Evolutionary conservation across 2,888 invertebrate species (phyloP).

Genomic region (Uropetala carovei): DNA sequence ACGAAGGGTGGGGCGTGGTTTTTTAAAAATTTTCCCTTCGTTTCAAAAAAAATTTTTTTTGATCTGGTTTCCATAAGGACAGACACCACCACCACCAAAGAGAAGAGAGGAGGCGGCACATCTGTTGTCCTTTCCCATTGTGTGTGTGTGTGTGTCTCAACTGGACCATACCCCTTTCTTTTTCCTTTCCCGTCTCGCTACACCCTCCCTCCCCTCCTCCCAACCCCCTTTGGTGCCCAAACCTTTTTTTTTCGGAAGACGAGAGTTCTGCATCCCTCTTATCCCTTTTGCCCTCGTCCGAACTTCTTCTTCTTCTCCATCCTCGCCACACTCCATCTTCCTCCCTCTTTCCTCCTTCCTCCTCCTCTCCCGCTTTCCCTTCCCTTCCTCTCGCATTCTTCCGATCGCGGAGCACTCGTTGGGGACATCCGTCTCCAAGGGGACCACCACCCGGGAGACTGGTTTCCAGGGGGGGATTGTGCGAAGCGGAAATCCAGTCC

Average conservation of each 20-base stretch:
- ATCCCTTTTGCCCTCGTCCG: not conserved
- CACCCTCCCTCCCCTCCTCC: not conserved
- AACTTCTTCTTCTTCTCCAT: not conserved
- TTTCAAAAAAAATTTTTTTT: not conserved
- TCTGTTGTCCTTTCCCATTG: conserved; percentile 37
- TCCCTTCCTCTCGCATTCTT: not conserved
- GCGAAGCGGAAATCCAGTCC: conserved; percentile 15
- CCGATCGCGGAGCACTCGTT: not conserved
- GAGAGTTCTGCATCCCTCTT: not conserved
- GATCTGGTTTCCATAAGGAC: conserved; percentile 45
- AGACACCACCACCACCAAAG: not conserved
- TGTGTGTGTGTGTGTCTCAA: not conserved
- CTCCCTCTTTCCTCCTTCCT: not conserved
- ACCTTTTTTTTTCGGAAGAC: not conserved
- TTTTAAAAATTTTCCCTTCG: too few relatives aligned
- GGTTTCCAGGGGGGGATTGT: not conserved
- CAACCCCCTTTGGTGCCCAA: not conserved
- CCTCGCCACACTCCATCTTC: too few relatives aligned
- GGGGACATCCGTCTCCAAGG: not conserved
- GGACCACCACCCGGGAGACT: conserved; percentile 8
- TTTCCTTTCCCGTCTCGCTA: not conserved
- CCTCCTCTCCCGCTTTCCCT: not conserved
- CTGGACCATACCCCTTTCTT: conserved; percentile 2
- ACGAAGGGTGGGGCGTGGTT: not conserved
- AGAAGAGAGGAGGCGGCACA: not conserved